Evolutionary conservation across 2,797 vertebrate species (phyloP).

Genomic region (Geotrypetes seraphini): DNA sequence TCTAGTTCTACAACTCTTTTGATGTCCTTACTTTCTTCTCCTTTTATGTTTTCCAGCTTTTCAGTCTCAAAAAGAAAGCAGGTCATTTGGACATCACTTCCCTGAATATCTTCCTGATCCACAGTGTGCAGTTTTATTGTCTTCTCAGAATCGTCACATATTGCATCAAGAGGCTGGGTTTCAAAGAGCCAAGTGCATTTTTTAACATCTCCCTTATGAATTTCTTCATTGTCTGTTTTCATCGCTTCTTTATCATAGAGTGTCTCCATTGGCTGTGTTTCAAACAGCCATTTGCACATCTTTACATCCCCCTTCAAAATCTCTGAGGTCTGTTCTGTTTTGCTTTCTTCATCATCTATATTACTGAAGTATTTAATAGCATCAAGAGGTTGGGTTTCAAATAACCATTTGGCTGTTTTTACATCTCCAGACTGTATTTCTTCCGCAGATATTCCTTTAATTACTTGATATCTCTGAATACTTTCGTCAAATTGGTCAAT

Average conservation of each 20-base stretch:
- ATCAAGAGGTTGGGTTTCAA: conserved; percentile 90
- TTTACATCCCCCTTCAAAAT: conserved; percentile 79
- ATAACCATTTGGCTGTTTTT: conserved; percentile 88
- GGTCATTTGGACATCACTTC: conserved; percentile 73
- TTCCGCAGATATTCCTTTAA: conserved; percentile 83
- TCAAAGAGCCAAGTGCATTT: conserved; percentile 87
- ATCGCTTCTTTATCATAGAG: conserved; percentile 67
- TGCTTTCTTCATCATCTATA: conserved; percentile 63
- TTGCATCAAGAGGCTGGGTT: conserved; percentile 72
- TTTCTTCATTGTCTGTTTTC: conserved; percentile 46
- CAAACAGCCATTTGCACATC: conserved; percentile 86
- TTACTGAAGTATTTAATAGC: conserved; percentile 79
- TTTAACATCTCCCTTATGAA: conserved; percentile 78
- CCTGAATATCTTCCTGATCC: conserved; percentile 70
- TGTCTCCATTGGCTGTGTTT: conserved; percentile 80
- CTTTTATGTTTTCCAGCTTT: conserved; percentile 68
- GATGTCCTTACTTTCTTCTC: conserved; percentile 53
- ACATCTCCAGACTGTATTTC: conserved; percentile 83
- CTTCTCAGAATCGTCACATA: conserved; percentile 61
- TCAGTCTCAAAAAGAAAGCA: conserved; percentile 85
- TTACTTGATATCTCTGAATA: conserved; percentile 73
- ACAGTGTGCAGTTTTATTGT: conserved; percentile 58
- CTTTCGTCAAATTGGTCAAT: conserved; percentile 85
- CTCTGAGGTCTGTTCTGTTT: conserved; percentile 39
- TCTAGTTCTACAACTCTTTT: conserved; percentile 70